These are phyloP conservation scores for Pelodytes ibericus DNA, from an alignment of 2,797 vertebrate genomes.

Conservation along the genomic window DNA sequence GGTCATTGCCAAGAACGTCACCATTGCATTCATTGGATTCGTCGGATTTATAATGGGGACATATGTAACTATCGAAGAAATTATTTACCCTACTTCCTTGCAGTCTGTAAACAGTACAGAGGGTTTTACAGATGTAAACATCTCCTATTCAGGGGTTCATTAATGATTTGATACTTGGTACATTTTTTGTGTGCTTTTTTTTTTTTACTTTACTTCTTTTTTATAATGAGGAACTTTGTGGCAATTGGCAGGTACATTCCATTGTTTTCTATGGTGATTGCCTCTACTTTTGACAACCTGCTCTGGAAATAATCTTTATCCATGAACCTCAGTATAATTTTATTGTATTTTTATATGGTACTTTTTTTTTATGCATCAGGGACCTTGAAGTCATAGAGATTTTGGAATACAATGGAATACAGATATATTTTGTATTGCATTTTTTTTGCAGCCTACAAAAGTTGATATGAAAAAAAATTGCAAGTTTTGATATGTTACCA, in stretches of 20 bases:
- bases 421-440: background rate
- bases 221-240: background rate
- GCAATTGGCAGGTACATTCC: too few relatives aligned
- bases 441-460: background rate
- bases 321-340: too few relatives aligned
- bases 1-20: slow-evolving; percentile 78
- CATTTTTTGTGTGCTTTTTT: background rate
- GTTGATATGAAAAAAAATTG: background rate
- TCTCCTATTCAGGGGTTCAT: slow-evolving; percentile 52
- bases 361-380: background rate
- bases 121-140: slow-evolving; percentile 58
- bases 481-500: background rate
- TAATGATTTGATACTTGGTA: background rate
- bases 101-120: slow-evolving; percentile 46
- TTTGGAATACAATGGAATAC: background rate
- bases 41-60: slow-evolving; percentile 83
- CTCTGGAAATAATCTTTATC: too few relatives aligned
- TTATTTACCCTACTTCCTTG: slow-evolving; percentile 69
- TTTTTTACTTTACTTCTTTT: slow-evolving; percentile 19
- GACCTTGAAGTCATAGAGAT: slow-evolving; percentile 1
- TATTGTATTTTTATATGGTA: slow-evolving; percentile 3
- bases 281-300: too few relatives aligned
- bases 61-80: slow-evolving; percentile 81
- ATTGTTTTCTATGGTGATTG: too few relatives aligned
- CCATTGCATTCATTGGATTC: slow-evolving; percentile 77